Percentiles rank a stretch among this genome's conserved stretches.
Conservation (phyloP, 2,888 invertebrate genomes). For the Sphinx pinastri region DNA sequence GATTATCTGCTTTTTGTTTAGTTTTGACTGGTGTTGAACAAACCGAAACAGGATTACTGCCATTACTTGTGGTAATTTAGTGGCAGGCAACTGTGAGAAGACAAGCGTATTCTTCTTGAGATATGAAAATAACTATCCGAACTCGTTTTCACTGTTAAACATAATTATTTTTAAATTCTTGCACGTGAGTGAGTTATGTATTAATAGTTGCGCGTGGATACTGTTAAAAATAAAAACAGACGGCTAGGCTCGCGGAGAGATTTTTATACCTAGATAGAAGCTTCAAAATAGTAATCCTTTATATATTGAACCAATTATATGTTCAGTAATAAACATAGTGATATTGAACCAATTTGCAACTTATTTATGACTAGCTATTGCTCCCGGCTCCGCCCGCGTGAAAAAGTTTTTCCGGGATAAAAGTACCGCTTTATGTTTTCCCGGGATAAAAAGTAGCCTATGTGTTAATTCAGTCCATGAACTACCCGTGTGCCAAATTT, state of each 20-base stretch:
- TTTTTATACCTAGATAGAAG: not conserved
- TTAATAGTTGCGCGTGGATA: not conserved
- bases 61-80: conserved; percentile 45
- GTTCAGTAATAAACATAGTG: no score
- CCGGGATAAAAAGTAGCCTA: no score
- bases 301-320: no score
- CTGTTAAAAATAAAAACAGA: not conserved
- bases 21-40: conserved; percentile 54
- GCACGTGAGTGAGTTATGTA: conserved; percentile 15
- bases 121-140: conserved; percentile 21
- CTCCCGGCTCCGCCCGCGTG: no score
- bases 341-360: no score
- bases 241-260: not conserved
- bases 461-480: no score
- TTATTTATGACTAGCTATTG: no score
- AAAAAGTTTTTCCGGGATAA: no score
- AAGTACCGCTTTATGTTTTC: no score
- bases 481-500: no score
- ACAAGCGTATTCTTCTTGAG: conserved; percentile 22
- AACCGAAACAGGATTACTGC: conserved; percentile 49
- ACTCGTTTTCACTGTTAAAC: conserved; percentile 20
- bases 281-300: no score
- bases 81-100: conserved; percentile 24
- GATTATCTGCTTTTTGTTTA: conserved; percentile 68
- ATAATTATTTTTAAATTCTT: conserved; percentile 21